A percentile compares a stretch with the other conserved stretches of the same genome.
phyloP scores from a whole-genome alignment of 2,797 vertebrate species.

The Amblyraja radiata region DNA sequence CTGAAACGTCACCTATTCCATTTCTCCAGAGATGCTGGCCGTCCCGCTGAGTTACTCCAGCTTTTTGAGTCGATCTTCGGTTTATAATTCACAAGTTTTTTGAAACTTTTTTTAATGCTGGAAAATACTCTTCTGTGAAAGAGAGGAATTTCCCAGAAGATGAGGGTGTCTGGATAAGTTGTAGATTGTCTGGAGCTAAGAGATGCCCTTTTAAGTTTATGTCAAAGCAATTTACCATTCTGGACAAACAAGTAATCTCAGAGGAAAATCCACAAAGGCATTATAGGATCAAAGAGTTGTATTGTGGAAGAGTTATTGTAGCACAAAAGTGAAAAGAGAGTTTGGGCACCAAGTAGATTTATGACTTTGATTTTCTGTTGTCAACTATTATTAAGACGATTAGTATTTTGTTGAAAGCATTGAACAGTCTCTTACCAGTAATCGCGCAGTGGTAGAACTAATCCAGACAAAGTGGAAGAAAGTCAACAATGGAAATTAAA shows the following conservation, averaged over 20 bases:
- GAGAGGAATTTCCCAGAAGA: not conserved
- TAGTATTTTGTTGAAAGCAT: not conserved
- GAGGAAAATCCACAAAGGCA: slow-evolving; percentile 47
- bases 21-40: too few relatives aligned
- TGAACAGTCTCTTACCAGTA: not conserved
- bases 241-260: slow-evolving; percentile 48
- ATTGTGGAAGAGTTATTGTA: slow-evolving; percentile 14
- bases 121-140: not conserved
- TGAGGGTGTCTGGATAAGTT: not conserved
- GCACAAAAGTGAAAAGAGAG: not conserved
- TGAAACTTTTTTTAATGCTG: not conserved
- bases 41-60: too few relatives aligned
- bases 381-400: not conserved
- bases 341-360: not conserved
- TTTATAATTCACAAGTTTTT: not conserved
- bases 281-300: slow-evolving; percentile 2
- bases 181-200: slow-evolving; percentile 65
- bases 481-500: not conserved
- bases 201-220: slow-evolving; percentile 74
- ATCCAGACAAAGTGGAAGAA: not conserved
- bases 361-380: slow-evolving; percentile 11
- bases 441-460: not conserved
- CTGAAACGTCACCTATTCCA: too few relatives aligned
- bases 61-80: too few relatives aligned
- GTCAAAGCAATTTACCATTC: slow-evolving; percentile 65